phyloP scores from a whole-genome alignment of 2,797 vertebrate genomes.

The Cetoscarus ocellatus region DNA sequence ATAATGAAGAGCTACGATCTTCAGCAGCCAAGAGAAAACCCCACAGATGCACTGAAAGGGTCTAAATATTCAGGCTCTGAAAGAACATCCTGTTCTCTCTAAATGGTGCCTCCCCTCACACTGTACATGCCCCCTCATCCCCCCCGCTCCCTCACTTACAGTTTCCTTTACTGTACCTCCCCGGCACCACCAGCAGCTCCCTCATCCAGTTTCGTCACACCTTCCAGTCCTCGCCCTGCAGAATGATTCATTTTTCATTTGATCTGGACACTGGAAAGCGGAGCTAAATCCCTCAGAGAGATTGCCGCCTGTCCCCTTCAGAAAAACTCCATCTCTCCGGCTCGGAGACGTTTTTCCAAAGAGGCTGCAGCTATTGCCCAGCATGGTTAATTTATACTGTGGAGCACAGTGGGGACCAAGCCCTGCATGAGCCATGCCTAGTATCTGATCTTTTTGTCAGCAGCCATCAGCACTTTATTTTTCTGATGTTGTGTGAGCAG shows the following conservation, averaged over 20 bases:
- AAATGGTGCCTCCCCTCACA: neutral
- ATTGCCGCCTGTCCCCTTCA: conserved; percentile 42
- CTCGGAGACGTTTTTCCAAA: conserved; percentile 4
- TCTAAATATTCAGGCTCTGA: neutral
- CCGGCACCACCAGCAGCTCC: conserved; percentile 31
- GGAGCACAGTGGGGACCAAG: conserved; percentile 43
- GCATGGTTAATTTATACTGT: conserved; percentile 66
- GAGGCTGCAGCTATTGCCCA: conserved; percentile 30
- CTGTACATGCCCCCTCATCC: conserved; percentile 3
- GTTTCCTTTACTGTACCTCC: conserved; percentile 41
- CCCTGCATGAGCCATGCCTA: conserved; percentile 50
- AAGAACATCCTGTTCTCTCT: neutral
- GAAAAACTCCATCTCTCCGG: conserved; percentile 28
- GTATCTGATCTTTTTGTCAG: conserved; percentile 41
- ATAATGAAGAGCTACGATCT: neutral
- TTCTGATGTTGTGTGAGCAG: conserved; percentile 19
- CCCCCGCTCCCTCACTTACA: conserved; percentile 28
- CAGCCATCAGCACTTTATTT: conserved; percentile 50
- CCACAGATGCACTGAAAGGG: neutral
- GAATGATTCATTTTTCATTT: conserved; percentile 74
- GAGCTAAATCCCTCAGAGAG: conserved; percentile 52
- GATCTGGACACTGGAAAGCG: conserved; percentile 61
- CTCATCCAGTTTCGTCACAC: conserved; percentile 67
- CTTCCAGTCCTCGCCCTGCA: conserved; percentile 52
- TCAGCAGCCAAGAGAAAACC: neutral